Percentiles rank a stretch among this genome's conserved stretches.
Evolutionary conservation across 2,888 invertebrate genomes (phyloP).

Genomic region (Ceratothoa steindachneri): DNA sequence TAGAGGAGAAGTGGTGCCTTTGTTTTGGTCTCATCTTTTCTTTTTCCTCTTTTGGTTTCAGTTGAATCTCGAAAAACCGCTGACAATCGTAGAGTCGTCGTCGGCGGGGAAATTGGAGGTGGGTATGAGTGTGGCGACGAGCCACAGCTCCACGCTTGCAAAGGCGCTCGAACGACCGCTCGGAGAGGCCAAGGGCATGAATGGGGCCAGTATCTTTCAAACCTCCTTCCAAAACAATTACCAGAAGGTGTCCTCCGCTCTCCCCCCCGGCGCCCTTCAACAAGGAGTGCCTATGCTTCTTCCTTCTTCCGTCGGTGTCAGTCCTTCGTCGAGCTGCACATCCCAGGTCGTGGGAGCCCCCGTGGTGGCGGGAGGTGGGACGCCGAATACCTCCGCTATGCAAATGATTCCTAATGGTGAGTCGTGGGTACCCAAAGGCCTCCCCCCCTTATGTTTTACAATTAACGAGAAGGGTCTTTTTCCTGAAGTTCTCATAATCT

Average conservation of each 20-base stretch:
- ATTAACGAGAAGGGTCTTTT: too few species aligned
- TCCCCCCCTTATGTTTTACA: too few species aligned
- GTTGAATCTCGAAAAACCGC: conserved; percentile 40
- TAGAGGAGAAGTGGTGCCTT: too few species aligned
- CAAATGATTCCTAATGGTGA: conserved; percentile 36
- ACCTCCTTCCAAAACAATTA: conserved; percentile 40
- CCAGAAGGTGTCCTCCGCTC: conserved; percentile 31
- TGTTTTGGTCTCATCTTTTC: too few species aligned
- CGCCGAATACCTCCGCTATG: conserved; percentile 22
- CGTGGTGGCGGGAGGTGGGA: not conserved
- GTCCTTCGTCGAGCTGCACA: not conserved
- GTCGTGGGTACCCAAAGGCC: too few species aligned
- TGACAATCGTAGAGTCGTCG: conserved; percentile 29
- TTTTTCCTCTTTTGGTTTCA: conserved; percentile 25
- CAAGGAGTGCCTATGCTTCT: conserved; percentile 23
- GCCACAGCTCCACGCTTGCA: conserved; percentile 33
- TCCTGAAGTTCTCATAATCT: too few species aligned
- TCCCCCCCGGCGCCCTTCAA: conserved; percentile 34
- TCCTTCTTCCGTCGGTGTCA: not conserved
- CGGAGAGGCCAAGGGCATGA: conserved; percentile 33
- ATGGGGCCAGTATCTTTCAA: conserved; percentile 37
- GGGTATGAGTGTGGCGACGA: conserved; percentile 10
- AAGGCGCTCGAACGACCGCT: conserved; percentile 39
- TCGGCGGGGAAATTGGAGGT: conserved; percentile 29
- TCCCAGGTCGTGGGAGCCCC: not conserved